Percentiles rank a stretch among this genome's conserved stretches.
phyloP scores from a whole-genome alignment of 1,140 invertebrate species.

The Brachionus plicatilis region DNA sequence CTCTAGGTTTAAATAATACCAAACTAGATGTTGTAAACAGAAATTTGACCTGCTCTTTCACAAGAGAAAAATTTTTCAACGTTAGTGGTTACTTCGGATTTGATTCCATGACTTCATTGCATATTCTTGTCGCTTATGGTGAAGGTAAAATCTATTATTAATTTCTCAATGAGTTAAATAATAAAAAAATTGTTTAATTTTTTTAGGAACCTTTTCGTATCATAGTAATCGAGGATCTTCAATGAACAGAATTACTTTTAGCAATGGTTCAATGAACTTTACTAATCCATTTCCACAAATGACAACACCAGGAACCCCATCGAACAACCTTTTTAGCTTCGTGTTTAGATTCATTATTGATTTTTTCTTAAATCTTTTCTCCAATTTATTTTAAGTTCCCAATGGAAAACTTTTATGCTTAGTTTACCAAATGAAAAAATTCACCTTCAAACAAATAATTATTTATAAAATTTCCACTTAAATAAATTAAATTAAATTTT shows the following conservation, averaged over 20 bases:
- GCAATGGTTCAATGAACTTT: background rate
- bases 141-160: background rate
- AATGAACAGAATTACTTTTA: background rate
- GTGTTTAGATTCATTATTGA: background rate
- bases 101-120: background rate
- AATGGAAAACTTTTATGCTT: background rate
- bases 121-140: slow-evolving; percentile 5
- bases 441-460: background rate
- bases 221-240: background rate
- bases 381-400: background rate
- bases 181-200: background rate
- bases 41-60: background rate
- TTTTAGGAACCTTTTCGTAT: background rate
- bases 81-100: background rate
- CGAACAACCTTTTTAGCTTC: background rate
- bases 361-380: background rate
- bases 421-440: background rate
- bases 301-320: background rate
- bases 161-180: no score
- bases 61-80: background rate
- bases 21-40: background rate
- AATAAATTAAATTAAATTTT: no score
- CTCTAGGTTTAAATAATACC: background rate
- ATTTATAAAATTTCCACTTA: no score
- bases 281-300: background rate